These are phyloP conservation scores for Heliconius melpomene DNA, from an alignment of 1,140 invertebrate species.

Conservation along the genomic window DNA sequence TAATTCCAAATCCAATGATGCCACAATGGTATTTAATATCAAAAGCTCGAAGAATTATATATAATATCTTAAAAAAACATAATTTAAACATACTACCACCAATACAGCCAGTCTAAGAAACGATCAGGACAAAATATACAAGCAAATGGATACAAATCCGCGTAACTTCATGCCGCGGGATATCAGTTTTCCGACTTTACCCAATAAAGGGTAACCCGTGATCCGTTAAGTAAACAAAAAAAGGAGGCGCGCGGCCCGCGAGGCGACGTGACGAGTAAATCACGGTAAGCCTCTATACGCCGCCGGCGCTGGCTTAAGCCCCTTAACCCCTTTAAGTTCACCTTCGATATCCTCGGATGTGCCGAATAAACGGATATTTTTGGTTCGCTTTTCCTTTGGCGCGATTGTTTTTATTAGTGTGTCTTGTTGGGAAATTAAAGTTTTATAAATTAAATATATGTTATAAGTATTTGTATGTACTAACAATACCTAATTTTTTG, in stretches of 20 bases:
- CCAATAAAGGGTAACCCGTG: conserved; percentile 52
- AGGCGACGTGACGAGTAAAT: conserved; percentile 68
- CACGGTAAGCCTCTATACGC: conserved; percentile 48
- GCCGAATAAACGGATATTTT: conserved; percentile 56
- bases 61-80: neutral
- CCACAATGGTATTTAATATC: neutral
- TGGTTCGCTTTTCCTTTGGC: conserved; percentile 11
- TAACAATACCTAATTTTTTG: no score
- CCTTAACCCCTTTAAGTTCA: conserved; percentile 62
- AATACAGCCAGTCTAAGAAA: neutral
- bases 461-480: no score
- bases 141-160: conserved; percentile 25
- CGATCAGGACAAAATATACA: conserved; percentile 16
- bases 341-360: conserved; percentile 55
- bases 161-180: conserved; percentile 36
- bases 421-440: no score
- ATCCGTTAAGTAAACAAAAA: conserved; percentile 79
- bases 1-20: no score
- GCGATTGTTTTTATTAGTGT: neutral
- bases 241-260: conserved; percentile 60
- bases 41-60: neutral
- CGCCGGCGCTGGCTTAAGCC: conserved; percentile 38
- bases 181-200: conserved; percentile 46
- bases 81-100: neutral
- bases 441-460: no score